Conservation (phyloP, 1,140 invertebrate species). For the Antheraea pernyi region DNA sequence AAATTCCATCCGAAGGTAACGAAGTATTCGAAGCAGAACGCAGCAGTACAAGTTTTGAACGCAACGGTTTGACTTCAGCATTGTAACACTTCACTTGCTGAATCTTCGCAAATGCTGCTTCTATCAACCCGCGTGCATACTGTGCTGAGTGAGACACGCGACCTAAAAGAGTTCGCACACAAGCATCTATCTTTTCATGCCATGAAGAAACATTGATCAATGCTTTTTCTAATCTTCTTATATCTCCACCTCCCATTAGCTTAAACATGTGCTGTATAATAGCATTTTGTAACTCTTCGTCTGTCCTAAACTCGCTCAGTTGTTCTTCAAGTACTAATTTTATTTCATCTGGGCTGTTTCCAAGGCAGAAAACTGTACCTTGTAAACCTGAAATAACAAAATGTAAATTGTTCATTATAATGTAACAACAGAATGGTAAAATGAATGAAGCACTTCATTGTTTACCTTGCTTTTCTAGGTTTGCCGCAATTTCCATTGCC, state of each 20-base stretch:
- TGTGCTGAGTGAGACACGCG: slow-evolving; percentile 28
- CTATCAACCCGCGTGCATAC: slow-evolving; percentile 30
- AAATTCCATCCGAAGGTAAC: not conserved
- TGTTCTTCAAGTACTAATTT: slow-evolving; percentile 22
- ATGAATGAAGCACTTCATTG: not conserved
- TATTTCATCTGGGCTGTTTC: slow-evolving; percentile 34
- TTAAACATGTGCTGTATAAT: too few species aligned
- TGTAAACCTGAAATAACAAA: too few species aligned
- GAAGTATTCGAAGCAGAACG: not conserved
- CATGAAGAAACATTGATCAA: slow-evolving; percentile 20
- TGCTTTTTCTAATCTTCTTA: slow-evolving; percentile 11
- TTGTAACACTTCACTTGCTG: too few species aligned
- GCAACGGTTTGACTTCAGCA: slow-evolving; percentile 21
- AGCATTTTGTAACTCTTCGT: too few species aligned
- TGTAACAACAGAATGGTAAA: slow-evolving; percentile 9
- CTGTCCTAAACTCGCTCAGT: slow-evolving; percentile 11
- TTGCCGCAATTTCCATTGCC: slow-evolving; percentile 33
- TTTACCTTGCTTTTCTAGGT: slow-evolving; percentile 36
- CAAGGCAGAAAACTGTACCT: slow-evolving; percentile 37
- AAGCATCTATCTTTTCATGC: slow-evolving; percentile 32
- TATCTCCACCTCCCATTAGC: slow-evolving; percentile 22
- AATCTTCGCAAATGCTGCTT: slow-evolving; percentile 26
- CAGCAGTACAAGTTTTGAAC: slow-evolving; percentile 39
- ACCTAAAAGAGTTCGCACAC: slow-evolving; percentile 20
- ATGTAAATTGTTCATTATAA: too few species aligned